Conservation (phyloP, 2,113 vertebrate species). For the Lagopus leucura region DNA sequence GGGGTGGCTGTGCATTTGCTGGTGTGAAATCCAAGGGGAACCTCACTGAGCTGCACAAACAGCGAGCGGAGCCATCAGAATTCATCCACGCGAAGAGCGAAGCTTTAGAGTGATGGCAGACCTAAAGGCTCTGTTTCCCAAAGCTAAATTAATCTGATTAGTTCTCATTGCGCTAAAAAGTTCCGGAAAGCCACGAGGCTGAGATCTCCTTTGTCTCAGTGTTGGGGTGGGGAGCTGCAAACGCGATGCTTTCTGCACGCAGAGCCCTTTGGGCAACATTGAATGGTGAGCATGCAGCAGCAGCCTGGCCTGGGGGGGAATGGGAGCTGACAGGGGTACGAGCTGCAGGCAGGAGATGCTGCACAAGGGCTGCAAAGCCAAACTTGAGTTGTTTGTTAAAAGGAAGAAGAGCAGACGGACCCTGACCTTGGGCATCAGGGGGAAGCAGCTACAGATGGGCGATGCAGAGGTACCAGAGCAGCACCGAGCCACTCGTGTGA, state of each 20-base stretch:
- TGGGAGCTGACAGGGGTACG: not conserved
- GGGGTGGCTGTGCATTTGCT: accelerated
- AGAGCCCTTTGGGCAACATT: not conserved
- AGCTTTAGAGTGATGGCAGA: not conserved
- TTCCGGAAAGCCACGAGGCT: not conserved
- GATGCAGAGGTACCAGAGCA: not conserved
- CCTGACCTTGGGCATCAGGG: not conserved
- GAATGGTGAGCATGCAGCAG: not conserved
- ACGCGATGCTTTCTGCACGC: accelerated
- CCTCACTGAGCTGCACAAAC: not conserved
- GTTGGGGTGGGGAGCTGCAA: not conserved
- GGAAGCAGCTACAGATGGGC: accelerated
- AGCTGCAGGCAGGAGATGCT: not conserved
- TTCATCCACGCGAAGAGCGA: accelerated
- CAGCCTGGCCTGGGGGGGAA: not conserved
- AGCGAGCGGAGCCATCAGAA: not conserved
- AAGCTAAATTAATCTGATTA: not conserved
- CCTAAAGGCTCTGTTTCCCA: not conserved
- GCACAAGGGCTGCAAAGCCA: not conserved
- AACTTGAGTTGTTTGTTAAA: not conserved
- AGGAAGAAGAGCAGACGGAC: not conserved
- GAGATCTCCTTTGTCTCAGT: not conserved
- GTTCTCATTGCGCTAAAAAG: not conserved
- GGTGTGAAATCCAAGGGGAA: not conserved
- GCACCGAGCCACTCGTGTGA: not conserved